phyloP scores from a whole-genome alignment of 2,113 vertebrate species.

The Spea multiplicata region DNA sequence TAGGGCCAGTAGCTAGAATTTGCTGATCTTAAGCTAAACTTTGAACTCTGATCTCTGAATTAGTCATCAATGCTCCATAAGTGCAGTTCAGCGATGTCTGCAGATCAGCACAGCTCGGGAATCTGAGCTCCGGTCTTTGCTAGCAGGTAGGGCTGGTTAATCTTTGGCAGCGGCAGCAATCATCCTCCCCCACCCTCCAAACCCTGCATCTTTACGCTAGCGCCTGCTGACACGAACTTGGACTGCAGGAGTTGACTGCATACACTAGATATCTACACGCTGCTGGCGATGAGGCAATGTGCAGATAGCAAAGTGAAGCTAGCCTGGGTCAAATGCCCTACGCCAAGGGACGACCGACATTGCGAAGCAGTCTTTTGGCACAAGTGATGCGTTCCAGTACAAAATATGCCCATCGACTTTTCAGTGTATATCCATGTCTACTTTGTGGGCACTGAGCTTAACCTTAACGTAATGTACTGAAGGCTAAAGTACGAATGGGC shows the following conservation, averaged over 20 bases:
- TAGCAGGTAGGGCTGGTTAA: slow-evolving; percentile 29
- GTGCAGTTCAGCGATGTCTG: not conserved
- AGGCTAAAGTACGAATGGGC: no score
- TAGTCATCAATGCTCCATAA: slow-evolving; percentile 38
- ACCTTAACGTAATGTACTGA: no score
- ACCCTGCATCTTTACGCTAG: slow-evolving; percentile 25
- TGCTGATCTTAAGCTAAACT: slow-evolving; percentile 33
- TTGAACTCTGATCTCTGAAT: slow-evolving; percentile 34
- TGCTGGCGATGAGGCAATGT: slow-evolving; percentile 6
- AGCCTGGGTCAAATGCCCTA: not conserved
- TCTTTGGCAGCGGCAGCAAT: slow-evolving; percentile 15
- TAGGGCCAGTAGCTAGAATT: not conserved
- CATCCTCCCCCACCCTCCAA: slow-evolving; percentile 6
- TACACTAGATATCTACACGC: not conserved
- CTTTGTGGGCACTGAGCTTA: no score
- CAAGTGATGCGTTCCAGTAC: no score
- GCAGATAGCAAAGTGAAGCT: slow-evolving; percentile 2
- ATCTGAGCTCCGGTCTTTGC: not conserved
- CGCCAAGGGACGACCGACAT: not conserved
- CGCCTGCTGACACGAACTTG: slow-evolving; percentile 32
- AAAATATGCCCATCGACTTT: no score
- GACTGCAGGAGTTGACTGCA: slow-evolving; percentile 23
- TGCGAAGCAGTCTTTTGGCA: not conserved
- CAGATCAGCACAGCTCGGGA: slow-evolving; percentile 11
- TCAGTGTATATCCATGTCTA: no score